These are phyloP conservation scores for Zonotrichia leucophrys DNA, from an alignment of 2,113 vertebrate genomes.

Conservation along the genomic window DNA sequence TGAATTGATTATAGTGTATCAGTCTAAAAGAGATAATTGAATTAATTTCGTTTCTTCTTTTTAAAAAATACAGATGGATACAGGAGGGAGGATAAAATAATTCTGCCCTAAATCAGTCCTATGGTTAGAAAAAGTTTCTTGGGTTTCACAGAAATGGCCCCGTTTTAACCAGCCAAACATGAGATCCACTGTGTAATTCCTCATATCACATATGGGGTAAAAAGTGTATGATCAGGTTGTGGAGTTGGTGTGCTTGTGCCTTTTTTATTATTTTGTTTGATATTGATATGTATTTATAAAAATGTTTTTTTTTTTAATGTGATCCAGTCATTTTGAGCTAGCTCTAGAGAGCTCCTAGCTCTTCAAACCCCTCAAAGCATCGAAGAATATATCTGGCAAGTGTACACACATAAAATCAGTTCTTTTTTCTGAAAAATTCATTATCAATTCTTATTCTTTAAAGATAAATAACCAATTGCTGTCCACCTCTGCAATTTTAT, in stretches of 20 bases:
- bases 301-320: background rate
- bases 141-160: background rate
- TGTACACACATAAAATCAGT: background rate
- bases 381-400: background rate
- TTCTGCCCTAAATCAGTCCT: background rate
- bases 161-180: background rate
- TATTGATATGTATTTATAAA: background rate
- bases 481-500: background rate
- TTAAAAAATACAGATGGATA: background rate
- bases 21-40: background rate
- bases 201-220: background rate
- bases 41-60: background rate
- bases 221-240: background rate
- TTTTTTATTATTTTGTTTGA: background rate
- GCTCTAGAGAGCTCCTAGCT: background rate
- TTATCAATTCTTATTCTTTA: background rate
- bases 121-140: background rate
- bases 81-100: background rate
- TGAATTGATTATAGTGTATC: background rate
- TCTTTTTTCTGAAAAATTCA: background rate
- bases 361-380: background rate
- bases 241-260: background rate
- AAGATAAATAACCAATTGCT: background rate
- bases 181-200: background rate
- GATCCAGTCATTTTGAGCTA: background rate